Percentiles rank a stretch among this genome's conserved stretches.
Conservation (phyloP, 2,888 invertebrate genomes). For the Eristalis arbustorum region DNA sequence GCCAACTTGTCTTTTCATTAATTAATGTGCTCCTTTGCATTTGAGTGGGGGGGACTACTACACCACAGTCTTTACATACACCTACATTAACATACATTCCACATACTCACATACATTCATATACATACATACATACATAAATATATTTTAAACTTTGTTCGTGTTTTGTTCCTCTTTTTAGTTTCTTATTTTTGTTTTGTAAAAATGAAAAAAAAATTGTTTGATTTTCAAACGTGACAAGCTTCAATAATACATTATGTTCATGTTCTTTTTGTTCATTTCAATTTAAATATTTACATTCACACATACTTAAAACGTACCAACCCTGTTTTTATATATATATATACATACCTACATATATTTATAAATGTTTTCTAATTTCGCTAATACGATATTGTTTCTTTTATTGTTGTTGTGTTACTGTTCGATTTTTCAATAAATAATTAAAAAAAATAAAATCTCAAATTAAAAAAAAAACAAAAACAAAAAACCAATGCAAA, state of each 20-base stretch:
- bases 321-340: neutral
- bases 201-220: conserved; percentile 27
- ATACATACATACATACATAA: neutral
- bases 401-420: conserved; percentile 75
- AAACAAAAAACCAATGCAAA: conserved; percentile 69
- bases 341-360: conserved; percentile 16
- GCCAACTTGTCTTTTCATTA: neutral
- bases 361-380: conserved; percentile 57
- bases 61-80: neutral
- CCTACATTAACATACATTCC: neutral
- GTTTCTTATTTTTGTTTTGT: conserved; percentile 9
- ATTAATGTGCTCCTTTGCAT: conserved; percentile 1
- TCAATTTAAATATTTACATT: neutral
- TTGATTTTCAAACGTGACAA: conserved; percentile 41
- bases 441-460: conserved; percentile 23
- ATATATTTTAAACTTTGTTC: too few relatives aligned
- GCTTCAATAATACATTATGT: conserved; percentile 38
- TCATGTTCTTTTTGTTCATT: conserved; percentile 21
- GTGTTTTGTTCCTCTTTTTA: conserved; percentile 13
- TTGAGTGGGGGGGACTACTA: neutral
- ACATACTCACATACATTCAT: neutral
- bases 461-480: conserved; percentile 76
- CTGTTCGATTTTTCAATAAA: conserved; percentile 70
- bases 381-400: conserved; percentile 69
- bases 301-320: neutral